A percentile compares a stretch with the other conserved stretches of the same genome.
phyloP scores from a whole-genome alignment of 2,113 vertebrate genomes.

The Chionomys nivalis region DNA sequence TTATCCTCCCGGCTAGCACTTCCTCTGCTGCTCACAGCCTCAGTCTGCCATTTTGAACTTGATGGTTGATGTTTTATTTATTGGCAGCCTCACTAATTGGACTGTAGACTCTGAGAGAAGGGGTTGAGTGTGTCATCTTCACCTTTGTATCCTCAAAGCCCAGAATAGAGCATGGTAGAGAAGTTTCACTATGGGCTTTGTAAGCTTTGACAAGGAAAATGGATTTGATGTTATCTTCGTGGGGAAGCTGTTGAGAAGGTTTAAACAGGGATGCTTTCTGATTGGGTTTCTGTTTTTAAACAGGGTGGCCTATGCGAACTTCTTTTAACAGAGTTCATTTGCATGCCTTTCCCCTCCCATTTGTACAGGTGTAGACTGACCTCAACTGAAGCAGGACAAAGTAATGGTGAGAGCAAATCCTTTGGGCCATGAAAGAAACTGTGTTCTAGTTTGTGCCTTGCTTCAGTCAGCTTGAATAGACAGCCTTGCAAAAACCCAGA shows the following conservation, averaged over 20 bases:
- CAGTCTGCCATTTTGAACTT: slow-evolving; percentile 4
- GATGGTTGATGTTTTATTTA: not conserved
- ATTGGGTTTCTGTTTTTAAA: not conserved
- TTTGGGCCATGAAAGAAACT: not conserved
- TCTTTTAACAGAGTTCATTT: not conserved
- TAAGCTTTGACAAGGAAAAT: not conserved
- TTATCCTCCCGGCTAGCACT: not conserved
- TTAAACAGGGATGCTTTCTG: not conserved
- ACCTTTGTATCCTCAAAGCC: not conserved
- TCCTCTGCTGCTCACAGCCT: not conserved
- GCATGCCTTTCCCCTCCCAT: not conserved
- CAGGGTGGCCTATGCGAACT: not conserved
- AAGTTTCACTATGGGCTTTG: not conserved
- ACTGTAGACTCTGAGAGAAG: not conserved
- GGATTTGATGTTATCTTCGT: not conserved
- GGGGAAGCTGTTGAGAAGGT: not conserved
- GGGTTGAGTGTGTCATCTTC: not conserved
- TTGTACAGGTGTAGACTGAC: not conserved
- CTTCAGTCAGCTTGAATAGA: not conserved
- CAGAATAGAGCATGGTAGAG: not conserved
- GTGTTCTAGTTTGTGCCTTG: not conserved
- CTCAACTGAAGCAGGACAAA: not conserved
- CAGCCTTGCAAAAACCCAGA: not conserved
- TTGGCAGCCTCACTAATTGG: not conserved
- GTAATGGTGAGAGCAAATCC: not conserved